phyloP scores from a whole-genome alignment of 2,797 vertebrate genomes.

The Fundulus diaphanus region DNA sequence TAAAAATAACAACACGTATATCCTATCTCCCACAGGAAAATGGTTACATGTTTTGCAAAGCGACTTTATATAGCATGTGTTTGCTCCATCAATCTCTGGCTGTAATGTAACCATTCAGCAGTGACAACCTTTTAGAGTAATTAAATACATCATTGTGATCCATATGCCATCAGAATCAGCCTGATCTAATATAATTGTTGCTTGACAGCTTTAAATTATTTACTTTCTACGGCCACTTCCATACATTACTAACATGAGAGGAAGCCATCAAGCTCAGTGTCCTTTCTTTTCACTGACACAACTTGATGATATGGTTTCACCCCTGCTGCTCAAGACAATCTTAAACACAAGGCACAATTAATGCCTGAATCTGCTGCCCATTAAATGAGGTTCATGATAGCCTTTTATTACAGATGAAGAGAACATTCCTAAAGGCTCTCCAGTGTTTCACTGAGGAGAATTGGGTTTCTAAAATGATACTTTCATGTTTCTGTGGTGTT shows the following conservation, averaged over 20 bases:
- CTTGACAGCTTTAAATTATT: conserved; percentile 10
- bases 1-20: no score
- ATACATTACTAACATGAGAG: background rate
- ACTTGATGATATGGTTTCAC: conserved; percentile 10
- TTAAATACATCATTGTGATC: conserved; percentile 21
- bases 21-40: no score
- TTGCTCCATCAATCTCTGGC: background rate
- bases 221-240: background rate
- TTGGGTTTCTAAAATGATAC: conserved; percentile 11
- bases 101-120: background rate
- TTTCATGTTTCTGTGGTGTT: conserved; percentile 21
- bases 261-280: background rate
- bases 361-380: conserved; percentile 27
- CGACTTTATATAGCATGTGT: no score
- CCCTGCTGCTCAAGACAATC: conserved; percentile 16
- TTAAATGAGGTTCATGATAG: conserved; percentile 36
- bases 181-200: background rate
- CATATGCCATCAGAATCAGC: conserved; percentile 1
- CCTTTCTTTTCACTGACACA: conserved; percentile 15
- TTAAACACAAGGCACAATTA: conserved; percentile 47
- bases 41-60: no score
- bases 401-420: conserved; percentile 34
- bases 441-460: conserved; percentile 29
- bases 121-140: conserved; percentile 23
- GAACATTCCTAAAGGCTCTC: conserved; percentile 24